Evolutionary conservation across 2,797 vertebrate genomes (phyloP).

Genomic region (Gobionotothen gibberifrons): DNA sequence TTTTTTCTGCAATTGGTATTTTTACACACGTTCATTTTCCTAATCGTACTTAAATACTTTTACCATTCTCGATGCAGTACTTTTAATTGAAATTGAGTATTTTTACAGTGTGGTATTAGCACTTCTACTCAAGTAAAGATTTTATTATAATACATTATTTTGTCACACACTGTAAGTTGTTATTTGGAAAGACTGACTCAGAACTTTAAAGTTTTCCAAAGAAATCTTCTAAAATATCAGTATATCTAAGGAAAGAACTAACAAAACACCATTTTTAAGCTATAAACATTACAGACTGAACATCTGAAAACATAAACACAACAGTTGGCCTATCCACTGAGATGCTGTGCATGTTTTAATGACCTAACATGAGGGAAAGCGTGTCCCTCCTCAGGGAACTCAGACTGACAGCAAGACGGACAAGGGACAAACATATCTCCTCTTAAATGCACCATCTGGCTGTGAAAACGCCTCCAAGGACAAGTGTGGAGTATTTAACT

Average conservation of each 20-base stretch:
- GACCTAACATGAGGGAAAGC: neutral
- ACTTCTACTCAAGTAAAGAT: too few species aligned
- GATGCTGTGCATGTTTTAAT: conserved; percentile 18
- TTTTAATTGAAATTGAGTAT: too few species aligned
- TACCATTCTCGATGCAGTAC: too few species aligned
- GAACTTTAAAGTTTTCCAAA: neutral
- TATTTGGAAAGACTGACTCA: neutral
- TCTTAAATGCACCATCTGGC: conserved; percentile 24
- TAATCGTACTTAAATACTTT: too few species aligned
- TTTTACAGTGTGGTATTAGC: too few species aligned
- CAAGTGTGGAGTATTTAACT: conserved; percentile 20
- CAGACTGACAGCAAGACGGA: conserved; percentile 8
- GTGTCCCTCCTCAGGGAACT: conserved; percentile 1
- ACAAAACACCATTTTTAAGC: neutral
- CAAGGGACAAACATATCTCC: conserved; percentile 23
- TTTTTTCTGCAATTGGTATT: too few species aligned
- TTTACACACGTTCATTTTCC: too few species aligned
- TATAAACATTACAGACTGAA: conserved; percentile 3
- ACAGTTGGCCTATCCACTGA: neutral
- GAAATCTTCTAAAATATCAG: neutral
- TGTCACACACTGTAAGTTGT: neutral
- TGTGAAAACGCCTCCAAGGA: neutral
- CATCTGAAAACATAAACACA: neutral
- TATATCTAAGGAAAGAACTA: neutral
- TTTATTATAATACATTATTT: neutral